phyloP scores from a whole-genome alignment of 2,113 vertebrate genomes.

The Calidris pygmaea region DNA sequence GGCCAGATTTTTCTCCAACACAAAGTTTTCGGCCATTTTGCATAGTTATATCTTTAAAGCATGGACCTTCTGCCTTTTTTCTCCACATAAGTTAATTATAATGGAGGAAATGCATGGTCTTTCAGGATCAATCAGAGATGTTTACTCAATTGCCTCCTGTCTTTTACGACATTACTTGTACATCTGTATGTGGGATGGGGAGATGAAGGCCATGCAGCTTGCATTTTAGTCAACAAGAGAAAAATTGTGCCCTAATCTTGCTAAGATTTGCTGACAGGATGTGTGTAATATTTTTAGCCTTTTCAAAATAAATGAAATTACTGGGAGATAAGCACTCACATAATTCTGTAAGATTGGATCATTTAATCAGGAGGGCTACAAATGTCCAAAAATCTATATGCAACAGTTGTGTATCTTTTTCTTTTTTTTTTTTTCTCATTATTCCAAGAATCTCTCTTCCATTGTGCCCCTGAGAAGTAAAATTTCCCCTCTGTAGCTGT shows the following conservation, averaged over 20 bases:
- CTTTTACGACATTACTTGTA: not conserved
- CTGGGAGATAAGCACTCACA: not conserved
- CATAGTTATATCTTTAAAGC: not conserved
- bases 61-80: not conserved
- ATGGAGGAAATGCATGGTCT: not conserved
- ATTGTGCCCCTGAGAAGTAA: not conserved
- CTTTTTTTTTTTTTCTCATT: not conserved
- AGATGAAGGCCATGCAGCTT: not conserved
- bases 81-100: not conserved
- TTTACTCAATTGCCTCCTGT: not conserved
- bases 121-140: not conserved
- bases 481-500: not conserved
- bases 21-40: not conserved
- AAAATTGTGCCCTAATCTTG: not conserved
- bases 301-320: not conserved
- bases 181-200: not conserved
- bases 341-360: not conserved
- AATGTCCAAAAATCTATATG: not conserved
- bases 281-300: not conserved
- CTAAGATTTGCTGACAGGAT: not conserved
- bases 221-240: not conserved
- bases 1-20: not conserved
- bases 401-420: not conserved
- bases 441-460: not conserved
- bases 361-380: not conserved